phyloP scores from a whole-genome alignment of 2,797 vertebrate genomes.

The Microchirus variegatus region DNA sequence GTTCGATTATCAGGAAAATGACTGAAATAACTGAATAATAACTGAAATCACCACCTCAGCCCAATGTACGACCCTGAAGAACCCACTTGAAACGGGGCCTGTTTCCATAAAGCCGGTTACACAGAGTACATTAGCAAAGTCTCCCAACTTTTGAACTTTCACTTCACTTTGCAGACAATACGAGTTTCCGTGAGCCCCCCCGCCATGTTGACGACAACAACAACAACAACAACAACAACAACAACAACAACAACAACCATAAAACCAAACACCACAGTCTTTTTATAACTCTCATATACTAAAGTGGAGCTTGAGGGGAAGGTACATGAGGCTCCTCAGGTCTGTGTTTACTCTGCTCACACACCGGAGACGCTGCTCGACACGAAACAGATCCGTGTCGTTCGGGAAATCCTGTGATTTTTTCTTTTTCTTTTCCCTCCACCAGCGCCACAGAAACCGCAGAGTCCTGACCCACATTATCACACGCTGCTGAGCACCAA shows the following conservation, averaged over 20 bases:
- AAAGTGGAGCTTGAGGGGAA: not conserved
- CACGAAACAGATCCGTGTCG: not conserved
- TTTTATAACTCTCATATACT: not conserved
- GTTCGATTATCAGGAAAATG: too few species aligned
- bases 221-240: not conserved
- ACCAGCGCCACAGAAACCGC: slow-evolving; percentile 2
- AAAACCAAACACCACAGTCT: too few species aligned
- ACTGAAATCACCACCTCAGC: too few species aligned
- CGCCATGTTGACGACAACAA: not conserved
- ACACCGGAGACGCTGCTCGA: slow-evolving; percentile 12
- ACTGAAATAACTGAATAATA: too few species aligned
- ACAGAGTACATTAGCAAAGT: not conserved
- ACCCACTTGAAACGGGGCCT: not conserved
- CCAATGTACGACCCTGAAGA: too few species aligned
- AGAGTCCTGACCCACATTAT: not conserved
- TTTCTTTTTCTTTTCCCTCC: not conserved
- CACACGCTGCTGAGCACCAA: slow-evolving; percentile 36
- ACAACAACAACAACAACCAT: not conserved
- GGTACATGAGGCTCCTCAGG: not conserved
- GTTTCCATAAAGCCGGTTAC: not conserved
- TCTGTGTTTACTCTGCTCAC: slow-evolving; percentile 16
- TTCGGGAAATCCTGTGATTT: not conserved
- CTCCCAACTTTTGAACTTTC: slow-evolving; percentile 11
- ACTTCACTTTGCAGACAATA: not conserved
- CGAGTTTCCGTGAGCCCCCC: too few species aligned